These are phyloP conservation scores for Octomys mimax DNA, from an alignment of 2,797 vertebrate species.

Conservation along the genomic window DNA sequence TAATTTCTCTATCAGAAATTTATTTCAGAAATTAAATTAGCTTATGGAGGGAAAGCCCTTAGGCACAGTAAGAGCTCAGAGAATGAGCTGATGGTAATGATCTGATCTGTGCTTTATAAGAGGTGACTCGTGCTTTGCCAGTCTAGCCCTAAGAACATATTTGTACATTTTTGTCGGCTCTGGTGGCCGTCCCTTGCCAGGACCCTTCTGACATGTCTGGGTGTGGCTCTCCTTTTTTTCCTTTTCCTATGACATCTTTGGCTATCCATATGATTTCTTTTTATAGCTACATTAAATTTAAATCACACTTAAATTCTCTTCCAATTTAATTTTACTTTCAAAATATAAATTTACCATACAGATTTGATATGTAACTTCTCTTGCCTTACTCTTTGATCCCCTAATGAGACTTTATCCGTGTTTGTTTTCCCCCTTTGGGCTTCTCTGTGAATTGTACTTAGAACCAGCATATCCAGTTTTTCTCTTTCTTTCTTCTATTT, in stretches of 20 bases:
- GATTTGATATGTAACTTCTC: not conserved
- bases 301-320: not conserved
- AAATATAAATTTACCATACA: not conserved
- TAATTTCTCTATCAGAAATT: not conserved
- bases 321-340: constrained; percentile 27
- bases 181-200: not conserved
- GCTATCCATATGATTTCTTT: not conserved
- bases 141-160: not conserved
- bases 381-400: not conserved
- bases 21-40: constrained; percentile 36
- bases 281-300: not conserved
- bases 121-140: not conserved
- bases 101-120: not conserved
- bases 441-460: not conserved
- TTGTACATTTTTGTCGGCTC: not conserved
- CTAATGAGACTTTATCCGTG: not conserved
- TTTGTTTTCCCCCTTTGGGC: too few relatives aligned
- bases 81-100: constrained; percentile 15
- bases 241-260: not conserved
- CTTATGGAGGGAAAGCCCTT: constrained; percentile 34
- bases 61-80: not conserved
- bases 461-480: not conserved
- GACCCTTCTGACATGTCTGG: not conserved
- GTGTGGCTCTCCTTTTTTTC: not conserved
- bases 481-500: not conserved